Base-by-base conservation (phyloP, 2,113 vertebrate genomes). In the Meleagris gallopavo region DNA sequence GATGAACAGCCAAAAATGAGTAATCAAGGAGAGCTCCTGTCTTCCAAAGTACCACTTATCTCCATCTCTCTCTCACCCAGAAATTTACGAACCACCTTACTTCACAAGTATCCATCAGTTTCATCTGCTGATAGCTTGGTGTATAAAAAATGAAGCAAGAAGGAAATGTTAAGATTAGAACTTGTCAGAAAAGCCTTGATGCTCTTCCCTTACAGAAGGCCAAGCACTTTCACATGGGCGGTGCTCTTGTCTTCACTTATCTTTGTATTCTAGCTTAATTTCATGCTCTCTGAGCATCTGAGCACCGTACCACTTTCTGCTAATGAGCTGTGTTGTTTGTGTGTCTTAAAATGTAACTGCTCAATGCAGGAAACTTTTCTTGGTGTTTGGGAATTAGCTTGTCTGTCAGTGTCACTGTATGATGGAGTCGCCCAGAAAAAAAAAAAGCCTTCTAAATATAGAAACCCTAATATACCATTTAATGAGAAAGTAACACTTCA, bases 401-500 rank as follows among this genome's bases (percentile, higher is more conserved):
- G n/a, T 6, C 7, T 0, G 0, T 57, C 41, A 46, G 34, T 73
- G 60, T 27, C 12, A 34, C 22, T 75, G 43, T 12, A 29, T 45
- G 69, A 89, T 73, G 36, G 18, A 88, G 62, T 77, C 64, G 29
- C 64, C 62, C 34, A 61, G 27, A 1, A 40, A 72, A 71, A 48
- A 46, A 20, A 73, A 65, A 54, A 43, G 61, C 1, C 30, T n/a
- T 67, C 72, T 40, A 52, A 18, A 21, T 88, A 92, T 88, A 75
- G 73, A 69, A 87, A 12, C 5, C 3, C 1, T 66, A 9, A 66
- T 43, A 65, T 25, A 36, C 9, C 30, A 32, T 73, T 91, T 58
- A 83, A 36, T 89, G 57, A 60, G 22, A 20, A 86, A 85, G 87
- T 85, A 88, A 85, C 34, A 70, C 50, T 34, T 76, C 75, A 32